phyloP scores from a whole-genome alignment of 2,113 vertebrate species.

The Ceyx margarethae region DNA sequence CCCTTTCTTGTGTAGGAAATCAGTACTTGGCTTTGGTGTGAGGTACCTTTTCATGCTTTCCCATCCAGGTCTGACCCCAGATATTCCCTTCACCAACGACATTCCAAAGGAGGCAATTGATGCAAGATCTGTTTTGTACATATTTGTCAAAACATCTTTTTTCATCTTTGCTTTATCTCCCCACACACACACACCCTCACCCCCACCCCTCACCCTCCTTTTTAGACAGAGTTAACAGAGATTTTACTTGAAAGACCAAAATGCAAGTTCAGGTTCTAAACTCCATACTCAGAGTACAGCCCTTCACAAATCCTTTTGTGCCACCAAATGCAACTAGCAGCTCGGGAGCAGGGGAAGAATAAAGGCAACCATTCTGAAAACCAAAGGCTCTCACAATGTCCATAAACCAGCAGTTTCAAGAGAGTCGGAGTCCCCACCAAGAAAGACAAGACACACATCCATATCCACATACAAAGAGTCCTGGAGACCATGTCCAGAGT shows the following conservation, averaged over 20 bases:
- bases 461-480: constrained; percentile 9
- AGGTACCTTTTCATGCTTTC: neutral
- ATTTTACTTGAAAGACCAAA: neutral
- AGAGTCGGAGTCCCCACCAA: neutral
- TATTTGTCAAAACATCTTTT: neutral
- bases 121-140: neutral
- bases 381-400: neutral
- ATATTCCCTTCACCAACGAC: neutral
- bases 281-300: neutral
- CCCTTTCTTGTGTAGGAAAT: neutral
- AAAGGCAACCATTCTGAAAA: constrained; percentile 37
- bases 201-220: neutral
- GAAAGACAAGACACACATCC: constrained; percentile 17
- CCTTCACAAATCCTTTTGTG: constrained; percentile 39
- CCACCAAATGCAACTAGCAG: neutral
- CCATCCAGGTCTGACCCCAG: neutral
- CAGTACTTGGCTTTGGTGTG: neutral
- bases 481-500: constrained; percentile 14
- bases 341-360: neutral
- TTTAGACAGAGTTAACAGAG: neutral
- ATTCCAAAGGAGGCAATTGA: neutral
- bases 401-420: constrained; percentile 33
- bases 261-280: constrained; percentile 20
- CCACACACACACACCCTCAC: too few species aligned
- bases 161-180: neutral